Base-by-base conservation (phyloP, 2,888 invertebrate species). In the Odontothrips loti region DNA sequence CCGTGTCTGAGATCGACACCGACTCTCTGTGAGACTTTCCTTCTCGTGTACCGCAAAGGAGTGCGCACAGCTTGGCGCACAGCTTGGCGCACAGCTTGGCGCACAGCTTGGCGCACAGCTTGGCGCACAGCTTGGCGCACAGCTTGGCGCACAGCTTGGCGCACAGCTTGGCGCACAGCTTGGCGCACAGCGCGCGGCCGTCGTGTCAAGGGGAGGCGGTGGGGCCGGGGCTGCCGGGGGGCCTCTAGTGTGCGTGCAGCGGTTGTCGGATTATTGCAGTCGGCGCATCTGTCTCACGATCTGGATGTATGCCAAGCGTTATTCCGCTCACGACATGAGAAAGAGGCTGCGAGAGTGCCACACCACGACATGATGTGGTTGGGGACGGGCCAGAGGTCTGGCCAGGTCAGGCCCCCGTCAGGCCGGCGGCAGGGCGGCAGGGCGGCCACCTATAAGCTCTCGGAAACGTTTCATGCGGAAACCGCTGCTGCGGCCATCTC, bases 261-360 rank as follows among this genome's bases (percentile, higher is more conserved):
- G 68, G 68, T 75, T 58, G 58, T 17, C 23, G 68, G 12, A 27
- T 27, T 75, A 27, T 27, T 8, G 68, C 68, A 27, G 23, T 1
- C 12, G 20, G 15, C 58, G 58, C 58, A 58, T 58, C 68, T 75
- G 68, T 75, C 68, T 75, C 68, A 75, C 68, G 68, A 75, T 75
- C 68, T 75, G 68, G 68, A 75, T 75, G 68, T 75, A 27, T 75
- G 68, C 68, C 68, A 75, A 75, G 68, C 68, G 34, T 43, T 43
- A 75, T 75, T 75, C 68, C 23, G 68, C 68, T 75, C 68, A 75
- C 68, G 68, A 75, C 68, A 23, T 27, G 68, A 75, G 58, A 58
- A 58, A 17, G 58, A 58, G 20, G 34, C 34, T 43, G 34, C 34
- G 34, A 43, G 34, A 43, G 34, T 43, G 34, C 34, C 34, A 58